Percentiles rank a stretch among this genome's conserved stretches.
These are phyloP conservation scores for Tanypteryx hageni DNA, from an alignment of 2,888 invertebrate species.

Conservation along the genomic window DNA sequence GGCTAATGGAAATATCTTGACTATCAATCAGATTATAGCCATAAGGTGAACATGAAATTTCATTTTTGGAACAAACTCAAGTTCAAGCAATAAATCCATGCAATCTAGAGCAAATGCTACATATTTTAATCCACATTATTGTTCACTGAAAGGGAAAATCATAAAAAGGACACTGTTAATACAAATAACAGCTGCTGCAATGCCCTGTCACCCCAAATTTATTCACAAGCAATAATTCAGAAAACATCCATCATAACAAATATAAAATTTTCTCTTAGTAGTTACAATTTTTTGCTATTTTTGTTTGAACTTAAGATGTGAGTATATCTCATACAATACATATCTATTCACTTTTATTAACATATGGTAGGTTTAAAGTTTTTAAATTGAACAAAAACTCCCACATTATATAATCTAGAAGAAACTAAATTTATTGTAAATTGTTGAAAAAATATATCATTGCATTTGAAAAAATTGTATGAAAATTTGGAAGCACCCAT, in stretches of 20 bases:
- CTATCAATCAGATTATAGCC: no score
- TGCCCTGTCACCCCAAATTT: slow-evolving; percentile 1
- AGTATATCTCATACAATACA: background rate
- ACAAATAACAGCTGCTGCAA: background rate
- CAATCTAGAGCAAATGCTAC: no score
- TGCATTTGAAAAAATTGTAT: slow-evolving; percentile 47
- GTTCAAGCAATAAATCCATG: no score
- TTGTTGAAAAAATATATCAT: slow-evolving; percentile 54
- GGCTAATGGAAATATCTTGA: no score
- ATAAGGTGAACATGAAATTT: no score
- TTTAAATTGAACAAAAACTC: background rate
- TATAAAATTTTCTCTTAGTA: slow-evolving; percentile 21
- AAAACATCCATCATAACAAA: slow-evolving; percentile 26
- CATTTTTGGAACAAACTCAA: no score
- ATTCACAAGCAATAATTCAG: background rate
- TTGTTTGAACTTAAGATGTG: slow-evolving; percentile 12
- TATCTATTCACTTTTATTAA: slow-evolving; percentile 1
- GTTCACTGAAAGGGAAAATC: background rate
- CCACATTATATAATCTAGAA: slow-evolving; percentile 14
- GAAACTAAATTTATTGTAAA: slow-evolving; percentile 55
- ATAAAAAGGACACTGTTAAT: background rate
- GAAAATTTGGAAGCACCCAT: slow-evolving; percentile 64
- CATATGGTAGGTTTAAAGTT: slow-evolving; percentile 20
- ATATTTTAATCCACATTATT: no score
- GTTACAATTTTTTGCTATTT: background rate